phyloP scores from a whole-genome alignment of 2,113 vertebrate genomes.

The Anhinga anhinga region DNA sequence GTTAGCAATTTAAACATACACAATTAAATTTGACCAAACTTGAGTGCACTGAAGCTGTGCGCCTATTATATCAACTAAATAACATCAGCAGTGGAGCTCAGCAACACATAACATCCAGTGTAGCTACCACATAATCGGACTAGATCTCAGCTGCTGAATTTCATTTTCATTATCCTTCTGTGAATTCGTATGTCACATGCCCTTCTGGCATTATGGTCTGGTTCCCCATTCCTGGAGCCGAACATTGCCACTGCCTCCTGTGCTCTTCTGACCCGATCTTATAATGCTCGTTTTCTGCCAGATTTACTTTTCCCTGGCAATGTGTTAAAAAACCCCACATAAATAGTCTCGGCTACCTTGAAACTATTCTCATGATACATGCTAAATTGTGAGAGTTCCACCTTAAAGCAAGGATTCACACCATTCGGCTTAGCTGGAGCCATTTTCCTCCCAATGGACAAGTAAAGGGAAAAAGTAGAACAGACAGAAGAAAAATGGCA shows the following conservation, averaged over 20 bases:
- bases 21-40: not conserved
- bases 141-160: not conserved
- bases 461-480: not conserved
- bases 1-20: not conserved
- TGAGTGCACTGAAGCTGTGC: not conserved
- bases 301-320: not conserved
- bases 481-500: conserved; percentile 26
- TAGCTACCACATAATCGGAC: not conserved
- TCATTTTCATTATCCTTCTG: not conserved
- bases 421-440: not conserved
- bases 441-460: not conserved
- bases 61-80: not conserved
- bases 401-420: not conserved
- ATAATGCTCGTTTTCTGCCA: not conserved
- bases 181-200: not conserved
- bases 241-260: not conserved
- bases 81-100: not conserved
- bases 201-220: not conserved
- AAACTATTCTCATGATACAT: not conserved
- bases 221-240: not conserved
- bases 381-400: not conserved
- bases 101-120: not conserved
- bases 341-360: not conserved
- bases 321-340: not conserved
- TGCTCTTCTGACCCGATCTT: not conserved